Conservation (phyloP, 1,140 invertebrate species). For the Drosophila leontia region DNA sequence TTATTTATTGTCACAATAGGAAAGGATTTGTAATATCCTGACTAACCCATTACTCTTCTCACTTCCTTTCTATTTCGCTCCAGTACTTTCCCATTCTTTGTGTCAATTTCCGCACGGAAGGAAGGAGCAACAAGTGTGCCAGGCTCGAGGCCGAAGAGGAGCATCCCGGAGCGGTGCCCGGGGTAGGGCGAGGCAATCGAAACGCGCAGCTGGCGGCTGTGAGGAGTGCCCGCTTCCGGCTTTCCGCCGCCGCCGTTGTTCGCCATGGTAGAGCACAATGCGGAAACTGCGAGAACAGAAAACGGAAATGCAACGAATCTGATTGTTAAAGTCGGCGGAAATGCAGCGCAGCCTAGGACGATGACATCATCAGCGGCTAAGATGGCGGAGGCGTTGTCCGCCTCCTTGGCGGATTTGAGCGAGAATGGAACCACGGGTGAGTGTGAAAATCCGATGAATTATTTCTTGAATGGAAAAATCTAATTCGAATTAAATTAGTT, state of each 20-base stretch:
- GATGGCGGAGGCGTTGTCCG: constrained; percentile 61
- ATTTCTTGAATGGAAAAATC: constrained; percentile 20
- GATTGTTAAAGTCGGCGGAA: constrained; percentile 61
- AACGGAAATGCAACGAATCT: constrained; percentile 72
- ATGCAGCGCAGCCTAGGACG: constrained; percentile 63
- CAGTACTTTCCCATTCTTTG: not conserved
- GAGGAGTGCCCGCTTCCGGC: constrained; percentile 29
- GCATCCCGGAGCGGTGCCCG: constrained; percentile 1
- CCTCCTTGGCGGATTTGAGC: constrained; percentile 63
- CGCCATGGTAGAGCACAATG: constrained; percentile 72
- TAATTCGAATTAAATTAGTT: constrained; percentile 65
- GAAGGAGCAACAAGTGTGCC: constrained; percentile 61
- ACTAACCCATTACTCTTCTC: constrained; percentile 28
- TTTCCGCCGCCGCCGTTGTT: constrained; percentile 1
- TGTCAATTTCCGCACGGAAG: constrained; percentile 38
- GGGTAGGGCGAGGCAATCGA: constrained; percentile 45
- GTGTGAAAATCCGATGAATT: constrained; percentile 48
- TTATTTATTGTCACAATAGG: too few species aligned
- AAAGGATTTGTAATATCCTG: too few species aligned
- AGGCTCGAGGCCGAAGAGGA: not conserved
- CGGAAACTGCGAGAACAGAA: constrained; percentile 75
- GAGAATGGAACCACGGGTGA: constrained; percentile 80
- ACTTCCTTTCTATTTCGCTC: constrained; percentile 9
- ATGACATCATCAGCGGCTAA: constrained; percentile 42
- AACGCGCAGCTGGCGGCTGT: constrained; percentile 70